Conservation (phyloP, 1,140 invertebrate genomes). For the Heterodera schachtii region DNA sequence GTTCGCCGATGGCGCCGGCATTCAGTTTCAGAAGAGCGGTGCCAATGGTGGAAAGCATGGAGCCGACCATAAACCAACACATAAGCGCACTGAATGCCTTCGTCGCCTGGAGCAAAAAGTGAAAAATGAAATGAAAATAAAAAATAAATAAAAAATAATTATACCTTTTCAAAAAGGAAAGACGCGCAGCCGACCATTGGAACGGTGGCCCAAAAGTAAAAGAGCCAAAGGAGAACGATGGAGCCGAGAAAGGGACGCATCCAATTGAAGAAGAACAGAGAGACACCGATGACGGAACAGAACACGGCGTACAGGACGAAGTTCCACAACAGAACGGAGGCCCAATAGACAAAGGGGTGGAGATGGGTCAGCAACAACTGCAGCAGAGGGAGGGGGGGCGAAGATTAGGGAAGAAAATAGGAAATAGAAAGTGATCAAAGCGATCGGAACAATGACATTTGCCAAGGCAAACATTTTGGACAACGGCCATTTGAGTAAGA, state of each 20-base stretch:
- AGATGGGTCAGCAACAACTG: conserved; percentile 49
- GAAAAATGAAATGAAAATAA: not conserved
- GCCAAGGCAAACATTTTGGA: too few species aligned
- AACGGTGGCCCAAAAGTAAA: conserved; percentile 45
- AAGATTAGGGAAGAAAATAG: too few species aligned
- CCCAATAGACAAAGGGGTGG: conserved; percentile 43
- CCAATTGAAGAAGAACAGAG: conserved; percentile 50
- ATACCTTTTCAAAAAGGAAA: conserved; percentile 43
- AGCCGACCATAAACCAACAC: conserved; percentile 13
- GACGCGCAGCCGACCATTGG: conserved; percentile 49
- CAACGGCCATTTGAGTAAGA: too few species aligned
- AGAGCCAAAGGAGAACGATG: conserved; percentile 34
- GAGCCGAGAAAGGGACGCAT: conserved; percentile 38
- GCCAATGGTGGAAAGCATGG: not conserved
- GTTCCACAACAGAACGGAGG: conserved; percentile 47
- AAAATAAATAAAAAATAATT: not conserved
- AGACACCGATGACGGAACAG: conserved; percentile 31
- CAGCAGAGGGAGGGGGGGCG: not conserved
- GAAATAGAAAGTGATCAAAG: too few species aligned
- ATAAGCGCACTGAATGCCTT: conserved; percentile 16
- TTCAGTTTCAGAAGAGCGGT: not conserved
- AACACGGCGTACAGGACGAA: conserved; percentile 43
- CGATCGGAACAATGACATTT: too few species aligned
- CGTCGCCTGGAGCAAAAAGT: conserved; percentile 16
- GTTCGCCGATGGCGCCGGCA: not conserved